Evolutionary conservation across 2,797 vertebrate genomes (phyloP).

Genomic region (Helicolenus hilgendorfi): DNA sequence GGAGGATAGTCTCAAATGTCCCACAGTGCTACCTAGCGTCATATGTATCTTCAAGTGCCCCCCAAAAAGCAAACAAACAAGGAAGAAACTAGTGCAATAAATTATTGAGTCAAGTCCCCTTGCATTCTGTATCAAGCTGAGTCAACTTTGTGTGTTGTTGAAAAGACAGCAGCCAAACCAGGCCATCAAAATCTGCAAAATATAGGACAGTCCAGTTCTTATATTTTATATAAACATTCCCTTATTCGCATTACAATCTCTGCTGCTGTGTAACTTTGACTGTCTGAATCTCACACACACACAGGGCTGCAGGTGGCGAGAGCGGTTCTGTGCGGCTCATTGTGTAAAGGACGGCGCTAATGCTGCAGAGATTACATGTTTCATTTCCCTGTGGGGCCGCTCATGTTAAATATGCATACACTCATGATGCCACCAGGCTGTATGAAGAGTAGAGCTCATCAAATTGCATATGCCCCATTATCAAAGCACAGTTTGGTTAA

Average conservation of each 20-base stretch:
- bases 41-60: neutral
- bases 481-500: conserved; percentile 19
- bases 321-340: neutral
- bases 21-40: neutral
- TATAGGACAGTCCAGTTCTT: neutral
- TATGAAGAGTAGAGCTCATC: neutral
- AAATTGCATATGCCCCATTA: conserved; percentile 2
- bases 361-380: neutral
- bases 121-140: neutral
- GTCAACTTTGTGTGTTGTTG: neutral
- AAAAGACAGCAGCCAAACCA: neutral
- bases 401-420: conserved; percentile 17
- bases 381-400: neutral
- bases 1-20: neutral
- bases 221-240: neutral
- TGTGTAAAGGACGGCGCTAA: neutral
- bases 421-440: neutral
- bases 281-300: neutral
- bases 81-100: neutral
- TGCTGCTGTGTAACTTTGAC: neutral
- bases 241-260: neutral
- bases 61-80: neutral
- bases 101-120: neutral
- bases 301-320: neutral
- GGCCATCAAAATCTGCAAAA: neutral